Percentiles rank a stretch among this genome's conserved stretches.
phyloP scores from a whole-genome alignment of 1,140 invertebrate species.

The Lanistes nyassanus region DNA sequence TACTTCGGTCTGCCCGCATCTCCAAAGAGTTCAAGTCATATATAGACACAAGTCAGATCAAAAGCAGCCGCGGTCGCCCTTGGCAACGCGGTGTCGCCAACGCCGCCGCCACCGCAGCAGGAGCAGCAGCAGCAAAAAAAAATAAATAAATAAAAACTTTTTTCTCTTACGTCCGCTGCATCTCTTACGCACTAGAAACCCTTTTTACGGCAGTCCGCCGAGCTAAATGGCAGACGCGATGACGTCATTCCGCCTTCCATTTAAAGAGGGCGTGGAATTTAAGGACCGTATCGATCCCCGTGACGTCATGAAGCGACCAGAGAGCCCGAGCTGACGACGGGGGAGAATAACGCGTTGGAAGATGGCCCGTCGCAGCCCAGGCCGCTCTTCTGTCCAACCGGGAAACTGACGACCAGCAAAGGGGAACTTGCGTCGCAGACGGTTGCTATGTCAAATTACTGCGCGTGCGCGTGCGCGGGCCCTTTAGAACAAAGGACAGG shows the following conservation, averaged over 20 bases:
- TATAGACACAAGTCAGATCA: not conserved
- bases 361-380: not conserved
- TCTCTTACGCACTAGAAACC: not conserved
- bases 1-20: too few relatives aligned
- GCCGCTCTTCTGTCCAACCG: not conserved
- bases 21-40: not conserved
- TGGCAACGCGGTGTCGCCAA: not conserved
- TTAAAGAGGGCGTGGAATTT: not conserved
- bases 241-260: slow-evolving; percentile 6
- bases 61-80: not conserved
- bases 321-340: too few relatives aligned
- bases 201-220: not conserved
- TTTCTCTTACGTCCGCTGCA: not conserved
- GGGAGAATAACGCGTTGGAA: not conserved
- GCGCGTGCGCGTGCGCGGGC: not conserved
- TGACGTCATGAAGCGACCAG: not conserved
- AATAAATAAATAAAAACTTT: not conserved
- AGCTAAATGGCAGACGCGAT: not conserved
- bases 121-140: not conserved
- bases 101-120: not conserved
- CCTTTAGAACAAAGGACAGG: not conserved
- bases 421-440: not conserved
- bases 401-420: not conserved
- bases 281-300: slow-evolving; percentile 8
- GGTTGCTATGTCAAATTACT: too few relatives aligned